Percentiles rank a stretch among this genome's conserved stretches.
phyloP scores from a whole-genome alignment of 2,113 vertebrate genomes.

The Hydropotes inermis region DNA sequence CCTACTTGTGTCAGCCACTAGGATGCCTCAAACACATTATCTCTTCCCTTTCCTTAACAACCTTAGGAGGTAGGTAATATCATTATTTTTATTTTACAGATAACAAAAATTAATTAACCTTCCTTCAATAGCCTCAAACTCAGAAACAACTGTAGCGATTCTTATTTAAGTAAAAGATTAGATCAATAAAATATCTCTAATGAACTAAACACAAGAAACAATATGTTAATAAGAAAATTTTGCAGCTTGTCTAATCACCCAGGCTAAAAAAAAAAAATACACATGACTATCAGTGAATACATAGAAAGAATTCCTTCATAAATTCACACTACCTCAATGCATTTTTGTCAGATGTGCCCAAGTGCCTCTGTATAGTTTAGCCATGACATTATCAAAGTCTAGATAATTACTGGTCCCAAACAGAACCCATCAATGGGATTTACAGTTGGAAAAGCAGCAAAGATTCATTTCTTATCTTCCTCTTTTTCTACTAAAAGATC shows the following conservation, averaged over 20 bases:
- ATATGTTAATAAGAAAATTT: not conserved
- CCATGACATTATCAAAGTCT: not conserved
- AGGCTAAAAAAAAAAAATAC: not conserved
- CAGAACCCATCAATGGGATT: not conserved
- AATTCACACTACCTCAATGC: not conserved
- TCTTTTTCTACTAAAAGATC: conserved; percentile 23
- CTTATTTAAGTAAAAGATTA: conserved; percentile 36
- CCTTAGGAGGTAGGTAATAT: not conserved
- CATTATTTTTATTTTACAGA: conserved; percentile 45
- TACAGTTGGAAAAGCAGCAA: not conserved
- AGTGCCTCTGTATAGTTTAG: not conserved
- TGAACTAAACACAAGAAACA: conserved; percentile 30
- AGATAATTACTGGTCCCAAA: not conserved
- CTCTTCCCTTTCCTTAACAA: conserved; percentile 1
- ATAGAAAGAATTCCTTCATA: not conserved
- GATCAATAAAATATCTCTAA: conserved; percentile 41
- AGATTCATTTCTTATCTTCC: conserved; percentile 22
- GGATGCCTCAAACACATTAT: not conserved
- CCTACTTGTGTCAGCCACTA: not conserved
- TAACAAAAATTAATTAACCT: conserved; percentile 62
- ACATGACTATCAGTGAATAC: not conserved
- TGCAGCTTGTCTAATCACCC: not conserved
- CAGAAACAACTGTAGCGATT: not conserved
- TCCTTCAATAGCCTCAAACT: not conserved
- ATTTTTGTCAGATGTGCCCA: not conserved